Evolutionary conservation across 2,113 vertebrate species (phyloP).

Genomic region (Lepus europaeus): DNA sequence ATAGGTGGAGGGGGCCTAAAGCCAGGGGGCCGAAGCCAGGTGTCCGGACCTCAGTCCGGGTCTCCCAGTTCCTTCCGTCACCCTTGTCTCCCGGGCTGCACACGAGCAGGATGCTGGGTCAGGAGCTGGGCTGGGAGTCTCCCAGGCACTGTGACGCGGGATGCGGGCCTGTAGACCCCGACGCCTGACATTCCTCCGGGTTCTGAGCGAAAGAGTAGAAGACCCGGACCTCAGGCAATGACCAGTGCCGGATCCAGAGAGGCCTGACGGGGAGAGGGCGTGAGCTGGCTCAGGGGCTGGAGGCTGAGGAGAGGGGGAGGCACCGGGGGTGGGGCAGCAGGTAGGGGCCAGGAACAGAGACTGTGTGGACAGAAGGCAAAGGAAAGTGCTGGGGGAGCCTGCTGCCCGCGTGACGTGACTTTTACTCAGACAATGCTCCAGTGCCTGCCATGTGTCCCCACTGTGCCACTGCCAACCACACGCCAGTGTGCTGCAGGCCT

Average conservation of each 20-base stretch:
- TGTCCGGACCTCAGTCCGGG: too few relatives aligned
- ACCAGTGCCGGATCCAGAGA: not conserved
- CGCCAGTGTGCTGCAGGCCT: not conserved
- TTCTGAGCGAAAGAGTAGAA: not conserved
- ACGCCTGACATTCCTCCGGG: too few relatives aligned
- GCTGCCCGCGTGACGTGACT: not conserved
- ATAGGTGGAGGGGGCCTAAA: too few relatives aligned
- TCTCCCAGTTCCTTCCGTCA: too few relatives aligned
- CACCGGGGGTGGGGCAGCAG: not conserved
- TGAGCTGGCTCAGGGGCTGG: not conserved
- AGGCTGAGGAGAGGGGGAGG: not conserved
- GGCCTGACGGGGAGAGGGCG: not conserved
- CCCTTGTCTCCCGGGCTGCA: too few relatives aligned
- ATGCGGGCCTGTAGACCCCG: too few relatives aligned
- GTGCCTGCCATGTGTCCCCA: not conserved
- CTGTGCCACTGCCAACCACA: not conserved
- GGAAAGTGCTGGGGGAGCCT: not conserved
- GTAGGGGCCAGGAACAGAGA: not conserved
- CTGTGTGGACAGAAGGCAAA: not conserved
- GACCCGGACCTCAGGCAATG: not conserved
- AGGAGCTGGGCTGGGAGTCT: too few relatives aligned
- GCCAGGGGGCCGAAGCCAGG: too few relatives aligned
- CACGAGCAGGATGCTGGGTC: too few relatives aligned
- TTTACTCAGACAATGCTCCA: not conserved
- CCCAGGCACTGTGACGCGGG: too few relatives aligned